These are phyloP conservation scores for Cephus cinctus DNA, from an alignment of 1,140 invertebrate species.

Conservation along the genomic window DNA sequence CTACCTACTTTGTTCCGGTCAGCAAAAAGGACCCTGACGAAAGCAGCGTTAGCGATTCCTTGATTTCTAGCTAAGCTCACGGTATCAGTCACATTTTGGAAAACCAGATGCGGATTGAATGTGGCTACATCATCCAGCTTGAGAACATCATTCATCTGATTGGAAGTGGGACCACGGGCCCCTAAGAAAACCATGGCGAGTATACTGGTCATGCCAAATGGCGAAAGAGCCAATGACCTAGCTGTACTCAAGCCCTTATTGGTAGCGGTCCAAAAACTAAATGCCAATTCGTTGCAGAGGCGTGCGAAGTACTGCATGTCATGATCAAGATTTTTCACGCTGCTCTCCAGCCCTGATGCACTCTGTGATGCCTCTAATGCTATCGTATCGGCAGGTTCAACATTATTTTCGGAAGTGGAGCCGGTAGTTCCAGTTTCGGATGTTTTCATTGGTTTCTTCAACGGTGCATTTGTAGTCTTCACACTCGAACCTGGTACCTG, in stretches of 20 bases:
- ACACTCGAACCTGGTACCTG: constrained; percentile 24
- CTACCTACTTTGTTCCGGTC: constrained; percentile 71
- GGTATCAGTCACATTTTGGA: constrained; percentile 80
- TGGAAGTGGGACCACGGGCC: constrained; percentile 80
- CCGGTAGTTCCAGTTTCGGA: too few species aligned
- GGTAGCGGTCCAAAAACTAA: constrained; percentile 75
- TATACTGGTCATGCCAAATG: constrained; percentile 80
- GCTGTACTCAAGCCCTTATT: constrained; percentile 68
- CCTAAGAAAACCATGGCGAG: constrained; percentile 87
- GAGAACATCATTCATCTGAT: constrained; percentile 85
- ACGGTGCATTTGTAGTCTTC: constrained; percentile 30
- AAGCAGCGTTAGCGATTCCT: constrained; percentile 72
- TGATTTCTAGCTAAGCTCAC: constrained; percentile 59
- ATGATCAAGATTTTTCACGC: constrained; percentile 65
- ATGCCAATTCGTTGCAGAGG: constrained; percentile 81
- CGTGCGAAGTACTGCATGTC: constrained; percentile 71
- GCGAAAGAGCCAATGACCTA: constrained; percentile 78
- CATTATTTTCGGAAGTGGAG: too few species aligned
- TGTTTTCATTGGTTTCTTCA: constrained; percentile 30
- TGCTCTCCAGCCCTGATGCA: constrained; percentile 69
- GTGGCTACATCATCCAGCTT: constrained; percentile 83
- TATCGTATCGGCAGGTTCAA: too few species aligned
- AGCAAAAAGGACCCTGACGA: constrained; percentile 76
- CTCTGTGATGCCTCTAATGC: constrained; percentile 39
- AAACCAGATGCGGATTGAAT: constrained; percentile 83